Evolutionary conservation across 2,113 vertebrate genomes (phyloP), one percentile per base, ranked within the genome.

Genomic region (Perognathus longimembris): DNA sequence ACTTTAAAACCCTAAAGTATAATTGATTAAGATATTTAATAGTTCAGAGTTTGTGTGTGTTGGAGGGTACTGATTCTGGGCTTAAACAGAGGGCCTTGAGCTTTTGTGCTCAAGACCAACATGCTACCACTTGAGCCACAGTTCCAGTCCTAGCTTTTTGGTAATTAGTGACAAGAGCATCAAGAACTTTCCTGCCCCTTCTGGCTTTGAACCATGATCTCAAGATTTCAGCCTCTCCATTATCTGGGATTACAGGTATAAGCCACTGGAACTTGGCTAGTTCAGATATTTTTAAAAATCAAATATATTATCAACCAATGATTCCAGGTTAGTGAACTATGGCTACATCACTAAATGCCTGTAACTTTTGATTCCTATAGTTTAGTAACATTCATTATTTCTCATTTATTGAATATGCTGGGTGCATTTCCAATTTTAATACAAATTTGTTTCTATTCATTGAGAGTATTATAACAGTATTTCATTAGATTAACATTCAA

Each of bases 401-500:
- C 73, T 89, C 71, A 73, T 42, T 50, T 81, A 22, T 0, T 45
- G 9, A 63, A 26, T 84, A 75, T 40, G 6, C 78, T 5, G 94
- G 32, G 69, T 61, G 30, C 61, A 57, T 95, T 96, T 94, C 91
- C 22, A 5, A 38, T 97, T 93, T 89, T 92, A 94, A 75, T 73
- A 89, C 6, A 8, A 67, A 85, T 93, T 81, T 89, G 91, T 86
- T 88, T 95, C 94, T 95, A 34, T 89, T 94, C 8, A 15, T 21
- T 82, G 34, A 89, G 97, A 93, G 15, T 70, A 64, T 45, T 77
- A 77, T 86, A 80, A 70, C 2, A 45, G 18, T 78, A 59, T 11
- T 92, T 95, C 92, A 26, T 97, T 94, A 63, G 67, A 21, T 88
- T 89, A 67, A 6, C 45, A 64, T 90, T 88, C 91, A 85, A 93